A percentile compares a stretch with the other conserved stretches of the same genome.
phyloP scores from a whole-genome alignment of 2,113 vertebrate species.

The Taxidea taxus region DNA sequence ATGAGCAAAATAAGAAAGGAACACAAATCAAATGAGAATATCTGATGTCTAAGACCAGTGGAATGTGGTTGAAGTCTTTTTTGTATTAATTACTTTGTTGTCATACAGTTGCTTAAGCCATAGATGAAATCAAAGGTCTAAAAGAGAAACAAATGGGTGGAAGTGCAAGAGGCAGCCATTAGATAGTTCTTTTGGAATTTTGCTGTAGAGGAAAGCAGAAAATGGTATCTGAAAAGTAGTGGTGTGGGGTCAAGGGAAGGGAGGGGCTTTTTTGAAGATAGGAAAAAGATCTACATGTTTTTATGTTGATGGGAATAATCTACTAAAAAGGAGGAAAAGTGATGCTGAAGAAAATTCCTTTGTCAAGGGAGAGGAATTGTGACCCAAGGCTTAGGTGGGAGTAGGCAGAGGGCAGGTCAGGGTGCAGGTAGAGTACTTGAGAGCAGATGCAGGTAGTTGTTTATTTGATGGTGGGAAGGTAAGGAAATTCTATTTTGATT shows the following conservation, averaged over 20 bases:
- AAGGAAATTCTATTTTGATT: background rate
- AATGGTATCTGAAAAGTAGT: background rate
- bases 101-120: slow-evolving; percentile 10
- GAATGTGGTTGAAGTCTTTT: background rate
- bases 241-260: background rate
- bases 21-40: background rate
- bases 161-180: background rate
- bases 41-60: background rate
- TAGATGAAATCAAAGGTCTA: slow-evolving; percentile 17
- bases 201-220: background rate
- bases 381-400: background rate
- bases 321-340: background rate
- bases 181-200: slow-evolving; percentile 39
- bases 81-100: background rate
- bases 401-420: background rate
- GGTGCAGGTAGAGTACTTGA: rapidly evolving
- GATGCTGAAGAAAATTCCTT: background rate
- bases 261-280: background rate
- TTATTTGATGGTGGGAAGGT: background rate
- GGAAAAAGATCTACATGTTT: background rate
- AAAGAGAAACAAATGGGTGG: slow-evolving; percentile 27
- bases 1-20: background rate
- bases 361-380: background rate
- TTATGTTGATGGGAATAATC: background rate
- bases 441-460: no score